phyloP scores from a whole-genome alignment of 2,888 invertebrate species.

The Orthosia gracilis region DNA sequence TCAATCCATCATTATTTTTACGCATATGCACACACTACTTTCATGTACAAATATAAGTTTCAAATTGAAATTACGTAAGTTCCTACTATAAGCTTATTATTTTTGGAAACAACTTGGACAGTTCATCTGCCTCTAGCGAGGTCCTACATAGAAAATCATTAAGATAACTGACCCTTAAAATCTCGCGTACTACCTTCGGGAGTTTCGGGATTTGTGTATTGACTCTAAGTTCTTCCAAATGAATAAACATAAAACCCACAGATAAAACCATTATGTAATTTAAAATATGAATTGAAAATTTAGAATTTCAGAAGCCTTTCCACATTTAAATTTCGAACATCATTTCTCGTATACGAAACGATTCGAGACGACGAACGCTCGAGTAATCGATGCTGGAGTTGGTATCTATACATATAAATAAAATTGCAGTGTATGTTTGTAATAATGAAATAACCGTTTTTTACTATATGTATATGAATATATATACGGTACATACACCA shows the following conservation, averaged over 20 bases:
- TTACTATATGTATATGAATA: no score
- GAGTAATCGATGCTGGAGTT: neutral
- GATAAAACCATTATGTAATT: neutral
- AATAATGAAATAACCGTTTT: no score
- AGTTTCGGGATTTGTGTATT: neutral
- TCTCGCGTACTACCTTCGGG: neutral
- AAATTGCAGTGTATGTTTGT: no score
- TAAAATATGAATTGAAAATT: neutral
- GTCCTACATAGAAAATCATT: neutral
- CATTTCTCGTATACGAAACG: neutral
- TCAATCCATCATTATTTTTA: slow-evolving; percentile 37
- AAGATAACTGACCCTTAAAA: neutral
- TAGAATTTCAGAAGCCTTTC: neutral
- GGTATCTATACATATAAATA: no score
- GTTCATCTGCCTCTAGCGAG: neutral
- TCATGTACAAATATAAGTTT: slow-evolving; percentile 17
- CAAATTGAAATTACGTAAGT: neutral
- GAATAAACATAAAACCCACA: neutral
- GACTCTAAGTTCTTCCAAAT: neutral
- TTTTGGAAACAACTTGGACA: neutral
- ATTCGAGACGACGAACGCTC: no score
- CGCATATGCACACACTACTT: slow-evolving; percentile 12
- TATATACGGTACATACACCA: no score
- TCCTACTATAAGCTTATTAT: neutral
- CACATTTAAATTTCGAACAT: neutral